These are phyloP conservation scores for Lerista edwardsae DNA, from an alignment of 2,797 vertebrate species.

Conservation along the genomic window DNA sequence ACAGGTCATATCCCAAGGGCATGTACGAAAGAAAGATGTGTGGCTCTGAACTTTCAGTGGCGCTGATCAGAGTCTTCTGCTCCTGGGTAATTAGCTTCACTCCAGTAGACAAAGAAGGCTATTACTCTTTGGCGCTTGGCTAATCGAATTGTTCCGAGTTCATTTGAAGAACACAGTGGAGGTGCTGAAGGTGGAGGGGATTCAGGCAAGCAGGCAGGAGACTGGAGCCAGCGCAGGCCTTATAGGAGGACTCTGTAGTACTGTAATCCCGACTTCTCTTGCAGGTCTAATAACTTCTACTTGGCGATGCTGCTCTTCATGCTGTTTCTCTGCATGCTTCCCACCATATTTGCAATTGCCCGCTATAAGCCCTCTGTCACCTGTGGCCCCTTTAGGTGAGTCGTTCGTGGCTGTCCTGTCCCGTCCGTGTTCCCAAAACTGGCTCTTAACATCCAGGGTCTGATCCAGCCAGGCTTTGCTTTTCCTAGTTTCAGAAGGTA, in stretches of 20 bases:
- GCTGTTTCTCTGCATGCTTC: slow-evolving; percentile 97
- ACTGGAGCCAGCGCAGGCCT: background rate
- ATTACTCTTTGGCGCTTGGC: background rate
- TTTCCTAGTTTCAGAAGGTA: too few relatives aligned
- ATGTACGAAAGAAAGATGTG: background rate
- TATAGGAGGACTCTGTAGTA: background rate
- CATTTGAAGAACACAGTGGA: background rate
- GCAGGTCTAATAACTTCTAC: slow-evolving; percentile 98
- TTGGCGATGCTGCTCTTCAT: slow-evolving; percentile 96
- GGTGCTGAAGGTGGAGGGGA: background rate
- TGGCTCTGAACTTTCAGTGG: too few relatives aligned
- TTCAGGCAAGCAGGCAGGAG: background rate
- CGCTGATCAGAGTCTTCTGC: background rate
- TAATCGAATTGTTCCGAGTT: background rate
- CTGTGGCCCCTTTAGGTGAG: slow-evolving; percentile 96
- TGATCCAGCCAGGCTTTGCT: too few relatives aligned
- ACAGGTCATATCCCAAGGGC: too few relatives aligned
- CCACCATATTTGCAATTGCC: slow-evolving; percentile 94
- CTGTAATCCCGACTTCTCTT: slow-evolving; percentile 12
- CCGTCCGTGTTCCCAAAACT: too few relatives aligned
- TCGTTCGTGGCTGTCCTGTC: too few relatives aligned
- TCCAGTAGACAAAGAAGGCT: background rate
- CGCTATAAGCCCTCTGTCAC: slow-evolving; percentile 90
- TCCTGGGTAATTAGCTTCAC: background rate
- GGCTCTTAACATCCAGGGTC: too few relatives aligned